Evolutionary conservation across 2,113 vertebrate genomes (phyloP).

Genomic region (Callipepla californica): DNA sequence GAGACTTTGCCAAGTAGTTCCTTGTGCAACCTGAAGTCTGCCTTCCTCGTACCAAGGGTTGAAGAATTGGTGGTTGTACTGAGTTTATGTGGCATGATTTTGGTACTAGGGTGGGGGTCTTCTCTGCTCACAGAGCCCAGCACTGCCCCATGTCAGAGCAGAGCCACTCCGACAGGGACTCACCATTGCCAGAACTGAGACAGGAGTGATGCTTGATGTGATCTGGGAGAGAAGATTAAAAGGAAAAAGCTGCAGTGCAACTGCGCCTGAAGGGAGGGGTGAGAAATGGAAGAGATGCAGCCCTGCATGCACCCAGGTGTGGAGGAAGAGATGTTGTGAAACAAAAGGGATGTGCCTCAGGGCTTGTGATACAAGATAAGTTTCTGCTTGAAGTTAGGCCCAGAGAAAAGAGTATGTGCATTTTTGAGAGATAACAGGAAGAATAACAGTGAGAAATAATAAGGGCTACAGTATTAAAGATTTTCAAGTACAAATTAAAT

Average conservation of each 20-base stretch:
- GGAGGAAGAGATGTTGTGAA: too few relatives aligned
- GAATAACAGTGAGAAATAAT: too few relatives aligned
- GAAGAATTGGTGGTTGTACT: neutral
- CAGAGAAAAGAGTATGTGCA: too few relatives aligned
- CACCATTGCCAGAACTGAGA: neutral
- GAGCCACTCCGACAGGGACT: neutral
- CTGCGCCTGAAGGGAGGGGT: neutral
- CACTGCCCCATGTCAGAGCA: neutral
- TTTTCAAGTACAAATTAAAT: too few relatives aligned
- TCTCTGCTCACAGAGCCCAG: neutral
- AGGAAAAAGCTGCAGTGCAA: neutral
- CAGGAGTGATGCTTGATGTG: neutral
- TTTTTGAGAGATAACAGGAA: too few relatives aligned
- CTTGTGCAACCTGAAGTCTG: neutral
- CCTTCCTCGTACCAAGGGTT: neutral
- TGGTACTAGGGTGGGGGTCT: neutral
- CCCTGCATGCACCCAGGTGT: neutral
- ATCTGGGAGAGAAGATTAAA: neutral
- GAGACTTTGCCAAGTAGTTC: neutral
- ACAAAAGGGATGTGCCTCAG: too few relatives aligned
- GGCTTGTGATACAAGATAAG: too few relatives aligned
- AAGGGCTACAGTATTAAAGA: too few relatives aligned
- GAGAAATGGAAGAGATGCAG: neutral
- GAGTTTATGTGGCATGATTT: neutral
- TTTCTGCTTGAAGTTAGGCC: too few relatives aligned